phyloP scores from a whole-genome alignment of 2,113 vertebrate genomes.

The Apteryx mantelli region DNA sequence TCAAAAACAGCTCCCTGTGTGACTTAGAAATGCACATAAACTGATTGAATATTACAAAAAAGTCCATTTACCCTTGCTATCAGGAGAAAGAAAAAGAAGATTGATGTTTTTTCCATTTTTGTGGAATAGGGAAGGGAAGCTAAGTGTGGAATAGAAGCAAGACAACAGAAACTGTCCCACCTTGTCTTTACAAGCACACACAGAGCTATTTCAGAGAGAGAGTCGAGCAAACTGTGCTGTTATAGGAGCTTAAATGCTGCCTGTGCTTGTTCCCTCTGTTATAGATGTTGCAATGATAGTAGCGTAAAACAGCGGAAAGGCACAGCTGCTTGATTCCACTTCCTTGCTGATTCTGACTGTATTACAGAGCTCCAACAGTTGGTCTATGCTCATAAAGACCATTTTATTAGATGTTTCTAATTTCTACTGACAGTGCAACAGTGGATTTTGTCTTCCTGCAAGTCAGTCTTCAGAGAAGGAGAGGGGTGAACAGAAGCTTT shows the following conservation, averaged over 20 bases:
- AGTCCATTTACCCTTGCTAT: background rate
- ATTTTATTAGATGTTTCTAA: slow-evolving; percentile 76
- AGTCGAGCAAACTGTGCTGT: background rate
- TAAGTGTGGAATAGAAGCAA: background rate
- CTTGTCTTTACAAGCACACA: background rate
- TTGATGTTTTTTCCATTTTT: background rate
- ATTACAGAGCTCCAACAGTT: slow-evolving; percentile 70
- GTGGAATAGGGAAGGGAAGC: background rate
- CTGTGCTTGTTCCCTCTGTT: slow-evolving; percentile 45
- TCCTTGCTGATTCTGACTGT: slow-evolving; percentile 72
- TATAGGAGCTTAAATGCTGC: slow-evolving; percentile 23
- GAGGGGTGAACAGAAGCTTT: slow-evolving; percentile 38
- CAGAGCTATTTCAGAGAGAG: background rate
- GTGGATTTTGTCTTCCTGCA: slow-evolving; percentile 60
- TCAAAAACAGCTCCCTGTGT: background rate
- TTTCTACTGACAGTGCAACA: slow-evolving; percentile 66
- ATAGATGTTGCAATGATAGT: slow-evolving; percentile 41
- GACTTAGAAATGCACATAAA: background rate
- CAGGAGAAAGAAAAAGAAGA: background rate
- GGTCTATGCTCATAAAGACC: slow-evolving; percentile 73
- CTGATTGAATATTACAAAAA: background rate
- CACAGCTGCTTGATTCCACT: slow-evolving; percentile 77
- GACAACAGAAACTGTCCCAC: background rate
- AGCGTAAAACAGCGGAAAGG: slow-evolving; percentile 57
- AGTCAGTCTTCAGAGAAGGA: slow-evolving; percentile 42